Evolutionary conservation across 2,888 invertebrate species (phyloP), one percentile per base, ranked within the genome.

Genomic region (Cataglyphis livida): DNA sequence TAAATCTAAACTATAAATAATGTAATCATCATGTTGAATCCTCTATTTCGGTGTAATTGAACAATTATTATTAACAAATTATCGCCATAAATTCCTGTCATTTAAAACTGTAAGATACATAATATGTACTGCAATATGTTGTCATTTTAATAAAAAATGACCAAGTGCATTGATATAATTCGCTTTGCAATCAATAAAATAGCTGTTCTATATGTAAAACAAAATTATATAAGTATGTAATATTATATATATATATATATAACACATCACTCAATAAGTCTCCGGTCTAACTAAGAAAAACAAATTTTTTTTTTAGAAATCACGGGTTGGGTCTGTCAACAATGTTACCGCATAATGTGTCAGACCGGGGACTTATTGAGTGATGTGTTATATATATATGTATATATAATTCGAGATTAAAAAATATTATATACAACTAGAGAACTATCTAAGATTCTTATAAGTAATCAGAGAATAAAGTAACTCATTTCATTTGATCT

Each of bases 401-500:
- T 54, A 10, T 54, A 10, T 57, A 21, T 21, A 21, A 12, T 57
- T 4, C 9, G 21, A 57, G 57, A 68, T 51, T 68, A 51, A 51
- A 18, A 68, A 68, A 32, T 32, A 32, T 44, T 12, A 21, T 57
- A 57, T 10, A 28, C 38, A 59, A 59, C 44, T 74, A 70, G 38
- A 70, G 70, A 62, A 66, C 81, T 44, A 78, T 59, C 15, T 18
- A 51, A 82, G 71, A 85, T 82, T 73, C 68, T 65, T 81, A 76
- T 57, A 28, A 70, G 9, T 62, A 64, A 81, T 74, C 51, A 70
- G 28, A 65, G 28, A 62, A 81, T 65, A 64, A 82, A 82, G 81
- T 84, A 82, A 79, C 21, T 65, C 7, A 48, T 78, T 59, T 38
- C 18, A 35, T 35, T 71, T 18, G 18, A 66, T 25, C 21, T 35